A percentile compares a stretch with the other conserved stretches of the same genome.
Conservation (phyloP, 2,888 invertebrate genomes). For the Tetragonisca angustula region DNA sequence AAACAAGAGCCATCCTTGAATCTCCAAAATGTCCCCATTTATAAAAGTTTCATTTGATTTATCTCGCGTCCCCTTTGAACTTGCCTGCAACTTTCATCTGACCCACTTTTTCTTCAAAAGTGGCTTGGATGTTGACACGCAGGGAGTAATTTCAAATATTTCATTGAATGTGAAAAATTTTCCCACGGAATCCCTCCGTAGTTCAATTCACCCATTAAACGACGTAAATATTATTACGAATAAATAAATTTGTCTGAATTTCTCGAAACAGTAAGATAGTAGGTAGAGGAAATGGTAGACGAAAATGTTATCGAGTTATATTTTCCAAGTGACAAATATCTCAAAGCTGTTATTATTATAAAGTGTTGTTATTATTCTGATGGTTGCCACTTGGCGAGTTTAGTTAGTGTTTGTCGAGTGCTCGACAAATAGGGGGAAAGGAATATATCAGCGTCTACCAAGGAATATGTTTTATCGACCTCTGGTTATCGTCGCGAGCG, state of each 20-base stretch:
- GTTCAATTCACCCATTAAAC: no score
- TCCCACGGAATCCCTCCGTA: no score
- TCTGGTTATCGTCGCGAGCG: neutral
- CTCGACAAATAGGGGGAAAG: neutral
- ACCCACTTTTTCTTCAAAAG: neutral
- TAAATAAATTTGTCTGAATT: no score
- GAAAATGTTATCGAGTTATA: no score
- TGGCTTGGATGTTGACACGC: neutral
- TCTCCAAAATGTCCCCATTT: neutral
- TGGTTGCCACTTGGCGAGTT: no score
- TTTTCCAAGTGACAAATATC: no score
- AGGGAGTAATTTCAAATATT: neutral
- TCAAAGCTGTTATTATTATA: no score
- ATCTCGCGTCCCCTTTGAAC: neutral
- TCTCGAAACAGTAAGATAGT: no score
- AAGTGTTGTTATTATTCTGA: neutral
- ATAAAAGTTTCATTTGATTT: slow-evolving; percentile 12
- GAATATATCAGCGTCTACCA: neutral
- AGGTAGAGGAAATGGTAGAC: no score
- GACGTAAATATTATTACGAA: no score
- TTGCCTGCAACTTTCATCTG: neutral
- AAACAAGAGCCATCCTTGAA: neutral
- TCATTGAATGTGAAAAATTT: no score
- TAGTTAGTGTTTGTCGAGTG: no score
- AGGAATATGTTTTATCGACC: neutral